A percentile compares a stretch with the other conserved stretches of the same genome.
Conservation (phyloP, 2,797 vertebrate species). For the Dryobates pubescens region DNA sequence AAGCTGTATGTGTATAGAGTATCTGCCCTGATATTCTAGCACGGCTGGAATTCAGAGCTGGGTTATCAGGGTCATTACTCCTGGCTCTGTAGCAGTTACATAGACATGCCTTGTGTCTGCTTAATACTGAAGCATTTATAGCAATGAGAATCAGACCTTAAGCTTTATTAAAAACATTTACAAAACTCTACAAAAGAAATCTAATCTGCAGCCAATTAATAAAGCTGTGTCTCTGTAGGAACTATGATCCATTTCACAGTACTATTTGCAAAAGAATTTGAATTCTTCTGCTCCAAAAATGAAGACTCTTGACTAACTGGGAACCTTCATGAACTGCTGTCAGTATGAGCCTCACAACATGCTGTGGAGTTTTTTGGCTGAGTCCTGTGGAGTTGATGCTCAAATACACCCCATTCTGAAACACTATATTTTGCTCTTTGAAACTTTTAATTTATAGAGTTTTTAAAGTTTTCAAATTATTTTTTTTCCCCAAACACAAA, state of each 20-base stretch:
- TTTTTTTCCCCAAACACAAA: neutral
- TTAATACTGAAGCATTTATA: neutral
- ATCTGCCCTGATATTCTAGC: neutral
- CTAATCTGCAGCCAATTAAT: neutral
- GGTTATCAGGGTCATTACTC: neutral
- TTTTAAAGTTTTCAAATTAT: neutral
- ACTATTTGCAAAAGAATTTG: neutral
- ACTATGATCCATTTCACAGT: neutral
- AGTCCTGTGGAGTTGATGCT: neutral
- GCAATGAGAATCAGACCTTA: neutral
- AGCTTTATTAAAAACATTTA: neutral
- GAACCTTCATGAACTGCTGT: neutral
- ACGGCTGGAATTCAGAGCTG: neutral
- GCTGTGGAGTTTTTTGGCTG: neutral
- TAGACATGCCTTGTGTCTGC: neutral
- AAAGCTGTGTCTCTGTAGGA: neutral
- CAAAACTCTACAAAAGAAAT: slow-evolving; percentile 4
- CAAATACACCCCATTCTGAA: neutral
- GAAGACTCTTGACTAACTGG: neutral
- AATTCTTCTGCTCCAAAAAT: neutral
- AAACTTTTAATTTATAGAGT: neutral
- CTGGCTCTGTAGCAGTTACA: neutral
- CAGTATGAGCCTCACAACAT: neutral
- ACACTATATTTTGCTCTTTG: rapidly evolving
- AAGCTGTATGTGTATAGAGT: neutral